Base-by-base conservation (phyloP, 1,140 invertebrate genomes). In the Drosophila prosaltans region DNA sequence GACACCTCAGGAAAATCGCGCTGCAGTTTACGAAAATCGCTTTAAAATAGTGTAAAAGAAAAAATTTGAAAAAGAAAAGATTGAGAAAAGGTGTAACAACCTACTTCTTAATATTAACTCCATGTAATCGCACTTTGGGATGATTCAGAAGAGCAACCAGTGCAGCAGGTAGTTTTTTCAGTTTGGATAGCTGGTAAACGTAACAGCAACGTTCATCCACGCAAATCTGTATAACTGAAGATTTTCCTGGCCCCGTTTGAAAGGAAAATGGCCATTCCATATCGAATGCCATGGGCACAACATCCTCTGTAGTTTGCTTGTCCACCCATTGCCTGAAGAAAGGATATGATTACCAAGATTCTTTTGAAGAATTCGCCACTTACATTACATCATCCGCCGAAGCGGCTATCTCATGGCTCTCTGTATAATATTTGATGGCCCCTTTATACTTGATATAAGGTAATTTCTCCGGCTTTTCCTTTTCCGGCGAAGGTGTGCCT, bases 41-140 rank as follows among this genome's bases (percentile, higher is more conserved):
- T 95, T 26, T 4, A 3, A 65, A 64, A 2, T 2, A 30, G 28
- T 30, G 30, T 28, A 2, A 11, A 54, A 24, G 16, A 11, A 3
- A 43, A 21, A 4, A 30, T 30, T 30, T 7, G 32, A 36, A 36
- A 36, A 11, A 9, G 0, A 1, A 10, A 24, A 36, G 28, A 0
- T 58, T n/a, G 26, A 81, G 9, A 1, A 30, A 16, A 8, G 1
- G 7, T 54, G 11, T 3, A 7, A 0, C 6, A 1, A 74, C 63
- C 92, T 88, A 95, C 95, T 94, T 94, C 91, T 94, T 95, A 48
- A 95, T 94, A 84, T 95, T 95, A 16, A 95, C 93, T 41, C 95
- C 95, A 81, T 94, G 93, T 28, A 95, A 81, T 59, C 93, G 93
- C 5, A 95, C 93, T 89, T 94, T 94, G 8, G 93, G 91, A 93